Conservation (phyloP, 2,888 invertebrate genomes). For the Reticulitermes lucifugus region DNA sequence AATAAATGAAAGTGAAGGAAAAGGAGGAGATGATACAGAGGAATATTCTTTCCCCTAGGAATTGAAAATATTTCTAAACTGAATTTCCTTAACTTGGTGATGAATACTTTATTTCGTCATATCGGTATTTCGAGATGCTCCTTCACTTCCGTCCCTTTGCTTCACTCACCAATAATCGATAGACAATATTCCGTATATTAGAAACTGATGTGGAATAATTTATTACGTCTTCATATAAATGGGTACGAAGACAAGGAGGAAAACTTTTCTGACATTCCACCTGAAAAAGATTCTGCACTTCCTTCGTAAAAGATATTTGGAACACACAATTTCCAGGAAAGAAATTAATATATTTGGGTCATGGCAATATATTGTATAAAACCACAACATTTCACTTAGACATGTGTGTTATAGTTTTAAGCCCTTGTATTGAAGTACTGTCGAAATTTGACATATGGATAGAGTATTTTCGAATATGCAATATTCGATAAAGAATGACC, state of each 20-base stretch:
- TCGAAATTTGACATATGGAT: too few species aligned
- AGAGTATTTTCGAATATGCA: too few species aligned
- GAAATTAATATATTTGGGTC: too few species aligned
- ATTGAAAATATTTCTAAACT: slow-evolving; percentile 21
- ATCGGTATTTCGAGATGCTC: neutral
- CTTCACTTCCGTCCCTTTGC: neutral
- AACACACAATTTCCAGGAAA: too few species aligned
- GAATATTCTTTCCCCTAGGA: neutral
- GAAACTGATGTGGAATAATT: slow-evolving; percentile 7
- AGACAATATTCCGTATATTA: neutral
- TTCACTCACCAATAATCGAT: slow-evolving; percentile 25
- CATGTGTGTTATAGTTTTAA: too few species aligned
- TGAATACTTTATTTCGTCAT: neutral
- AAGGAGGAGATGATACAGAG: neutral
- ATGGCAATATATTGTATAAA: too few species aligned
- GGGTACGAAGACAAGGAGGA: neutral
- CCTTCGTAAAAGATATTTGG: too few species aligned
- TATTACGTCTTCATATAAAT: neutral
- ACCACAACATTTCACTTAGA: too few species aligned
- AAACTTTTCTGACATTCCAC: neutral
- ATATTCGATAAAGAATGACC: too few species aligned
- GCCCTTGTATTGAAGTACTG: too few species aligned
- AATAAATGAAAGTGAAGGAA: neutral
- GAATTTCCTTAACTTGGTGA: slow-evolving; percentile 2
- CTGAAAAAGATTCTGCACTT: neutral